These are phyloP conservation scores for Paramuricea clavata DNA, from an alignment of 92 coral and sea anemone species.

Conservation along the genomic window DNA sequence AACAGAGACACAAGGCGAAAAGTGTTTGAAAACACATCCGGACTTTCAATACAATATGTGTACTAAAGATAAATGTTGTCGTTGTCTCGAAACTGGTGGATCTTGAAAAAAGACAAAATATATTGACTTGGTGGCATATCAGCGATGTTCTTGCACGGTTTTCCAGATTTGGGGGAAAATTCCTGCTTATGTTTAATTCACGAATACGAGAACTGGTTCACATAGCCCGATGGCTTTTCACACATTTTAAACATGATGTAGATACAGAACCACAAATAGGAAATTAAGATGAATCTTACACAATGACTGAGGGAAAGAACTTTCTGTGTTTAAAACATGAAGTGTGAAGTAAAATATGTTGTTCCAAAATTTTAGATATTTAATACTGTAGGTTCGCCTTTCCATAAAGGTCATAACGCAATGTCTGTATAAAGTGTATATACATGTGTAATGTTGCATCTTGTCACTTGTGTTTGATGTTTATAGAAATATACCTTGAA, in stretches of 20 bases:
- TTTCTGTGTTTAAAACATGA: too few relatives aligned
- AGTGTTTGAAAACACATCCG: neutral
- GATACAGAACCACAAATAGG: too few relatives aligned
- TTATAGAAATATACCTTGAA: too few relatives aligned
- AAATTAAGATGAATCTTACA: too few relatives aligned
- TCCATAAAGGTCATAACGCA: too few relatives aligned
- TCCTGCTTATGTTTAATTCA: constrained; percentile 39
- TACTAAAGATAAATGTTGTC: constrained; percentile 39
- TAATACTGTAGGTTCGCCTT: too few relatives aligned
- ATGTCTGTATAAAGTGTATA: too few relatives aligned
- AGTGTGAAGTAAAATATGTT: too few relatives aligned
- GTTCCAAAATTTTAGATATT: too few relatives aligned
- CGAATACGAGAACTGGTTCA: neutral
- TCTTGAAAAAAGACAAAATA: constrained; percentile 42
- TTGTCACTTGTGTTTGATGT: too few relatives aligned
- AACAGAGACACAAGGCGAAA: constrained; percentile 33
- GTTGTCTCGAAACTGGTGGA: constrained; percentile 31
- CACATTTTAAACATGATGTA: neutral
- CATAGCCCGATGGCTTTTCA: neutral
- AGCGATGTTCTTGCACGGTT: constrained; percentile 54
- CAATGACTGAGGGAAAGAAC: too few relatives aligned
- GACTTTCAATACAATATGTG: constrained; percentile 43
- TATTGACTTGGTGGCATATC: constrained; percentile 52
- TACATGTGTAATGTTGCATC: too few relatives aligned
- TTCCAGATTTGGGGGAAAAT: constrained; percentile 58